phyloP scores from a whole-genome alignment of 2,888 invertebrate species.

The Tiliacea aurago region DNA sequence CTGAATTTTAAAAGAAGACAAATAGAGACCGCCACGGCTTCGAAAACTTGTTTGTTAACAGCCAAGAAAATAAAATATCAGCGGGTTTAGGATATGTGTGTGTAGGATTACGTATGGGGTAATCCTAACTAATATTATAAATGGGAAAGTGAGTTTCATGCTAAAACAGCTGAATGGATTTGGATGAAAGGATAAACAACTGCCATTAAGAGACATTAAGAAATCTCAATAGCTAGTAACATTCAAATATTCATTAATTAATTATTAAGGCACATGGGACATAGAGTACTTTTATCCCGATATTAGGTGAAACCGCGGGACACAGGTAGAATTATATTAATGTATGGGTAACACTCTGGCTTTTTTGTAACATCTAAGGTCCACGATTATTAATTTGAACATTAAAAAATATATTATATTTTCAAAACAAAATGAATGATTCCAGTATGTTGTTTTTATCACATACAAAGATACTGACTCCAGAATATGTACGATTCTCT shows the following conservation, averaged over 20 bases:
- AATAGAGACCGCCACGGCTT: slow-evolving; percentile 54
- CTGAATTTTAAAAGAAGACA: slow-evolving; percentile 68
- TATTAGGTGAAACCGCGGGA: no score
- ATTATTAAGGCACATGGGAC: no score
- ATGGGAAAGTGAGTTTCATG: no score
- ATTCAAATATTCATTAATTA: no score
- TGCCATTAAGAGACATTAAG: no score
- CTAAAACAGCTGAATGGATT: no score
- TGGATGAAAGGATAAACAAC: no score
- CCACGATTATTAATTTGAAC: not conserved
- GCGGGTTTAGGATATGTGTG: slow-evolving; percentile 19
- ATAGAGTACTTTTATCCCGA: no score
- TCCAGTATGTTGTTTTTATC: not conserved
- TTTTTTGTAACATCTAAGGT: not conserved
- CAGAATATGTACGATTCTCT: not conserved
- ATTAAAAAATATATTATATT: accelerated
- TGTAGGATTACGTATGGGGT: slow-evolving; percentile 1
- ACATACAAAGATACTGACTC: not conserved
- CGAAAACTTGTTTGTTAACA: slow-evolving; percentile 52
- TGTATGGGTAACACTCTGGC: not conserved
- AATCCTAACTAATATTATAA: not conserved
- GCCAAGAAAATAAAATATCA: slow-evolving; percentile 51
- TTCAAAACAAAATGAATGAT: not conserved
- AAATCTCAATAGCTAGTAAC: no score
- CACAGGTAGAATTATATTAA: not conserved